phyloP scores from a whole-genome alignment of 2,888 invertebrate genomes.

The Omphaloscelis lunosa region DNA sequence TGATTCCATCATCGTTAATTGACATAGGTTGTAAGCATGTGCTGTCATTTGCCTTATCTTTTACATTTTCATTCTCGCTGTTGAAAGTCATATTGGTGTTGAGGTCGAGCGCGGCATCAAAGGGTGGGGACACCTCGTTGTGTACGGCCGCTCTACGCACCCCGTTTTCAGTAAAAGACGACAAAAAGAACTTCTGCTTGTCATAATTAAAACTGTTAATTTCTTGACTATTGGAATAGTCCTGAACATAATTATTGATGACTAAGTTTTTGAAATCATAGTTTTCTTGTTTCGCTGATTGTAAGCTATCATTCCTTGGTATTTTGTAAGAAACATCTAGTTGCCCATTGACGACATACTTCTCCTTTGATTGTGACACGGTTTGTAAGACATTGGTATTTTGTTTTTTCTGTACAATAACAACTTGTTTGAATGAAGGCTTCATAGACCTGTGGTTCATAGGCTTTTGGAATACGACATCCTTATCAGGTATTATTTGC shows the following conservation, averaged over 20 bases:
- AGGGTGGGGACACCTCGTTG: slow-evolving; percentile 57
- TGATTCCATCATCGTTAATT: slow-evolving; percentile 46
- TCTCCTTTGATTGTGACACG: slow-evolving; percentile 56
- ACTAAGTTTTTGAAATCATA: slow-evolving; percentile 81
- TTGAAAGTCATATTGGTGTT: slow-evolving; percentile 53
- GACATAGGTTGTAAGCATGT: slow-evolving; percentile 49
- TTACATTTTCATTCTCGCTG: slow-evolving; percentile 56
- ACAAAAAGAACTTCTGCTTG: slow-evolving; percentile 75
- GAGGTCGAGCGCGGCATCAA: slow-evolving; percentile 40
- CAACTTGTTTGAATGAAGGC: slow-evolving; percentile 78
- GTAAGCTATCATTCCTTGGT: slow-evolving; percentile 51
- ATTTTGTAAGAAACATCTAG: slow-evolving; percentile 67
- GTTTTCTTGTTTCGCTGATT: slow-evolving; percentile 71
- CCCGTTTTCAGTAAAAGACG: slow-evolving; percentile 70
- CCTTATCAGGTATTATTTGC: slow-evolving; percentile 61
- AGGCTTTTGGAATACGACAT: slow-evolving; percentile 75
- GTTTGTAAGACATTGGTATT: slow-evolving; percentile 61
- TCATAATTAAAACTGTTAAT: slow-evolving; percentile 71
- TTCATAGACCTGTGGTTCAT: slow-evolving; percentile 67
- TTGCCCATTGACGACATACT: slow-evolving; percentile 68
- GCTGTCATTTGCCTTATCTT: slow-evolving; percentile 59
- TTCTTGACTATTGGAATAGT: slow-evolving; percentile 69
- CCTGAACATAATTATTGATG: slow-evolving; percentile 74
- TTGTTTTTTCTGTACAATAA: slow-evolving; percentile 76
- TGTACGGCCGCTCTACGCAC: slow-evolving; percentile 52